Base-by-base conservation (phyloP, 2,797 vertebrate species). In the Sebastiscus albofasciatus region DNA sequence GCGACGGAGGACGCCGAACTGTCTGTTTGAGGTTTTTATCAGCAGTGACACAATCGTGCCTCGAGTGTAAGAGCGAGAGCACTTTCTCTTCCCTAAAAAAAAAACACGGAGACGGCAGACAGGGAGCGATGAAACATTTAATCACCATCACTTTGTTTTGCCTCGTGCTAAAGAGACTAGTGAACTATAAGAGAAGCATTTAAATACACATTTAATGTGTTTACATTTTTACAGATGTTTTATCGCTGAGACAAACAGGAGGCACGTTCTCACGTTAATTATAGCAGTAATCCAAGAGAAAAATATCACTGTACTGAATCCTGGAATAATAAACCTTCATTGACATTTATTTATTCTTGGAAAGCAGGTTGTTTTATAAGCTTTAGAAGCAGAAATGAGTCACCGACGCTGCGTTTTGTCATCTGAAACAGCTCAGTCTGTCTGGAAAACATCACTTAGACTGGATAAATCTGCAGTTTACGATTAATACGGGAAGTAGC, bases 11-110 rank as follows among this genome's bases (percentile, higher is more conserved):
- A 82, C 76, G 60, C 14, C 10, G 20, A 82, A 42, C 81, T 72
- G 83, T 75, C 87, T 79, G 68, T 83, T 29, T 64, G 73, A 87
- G 78, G 34, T 29, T 81, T 89, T 84, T 86, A 81, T 86, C 83
- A 72, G 59, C 62, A 4, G 33, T 60, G 83, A 86, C 81, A 69
- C 62, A n/a, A 77, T 65, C 75, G 60, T 68, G 82, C 84, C 82
- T 83, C 18, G 0, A 75, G 82, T 60, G 42, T 8, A 0, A 20
- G 55, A 73, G 42, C 4, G 2, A 26, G 56, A 75, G 49, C 54
- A 11, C 36, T 39, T 42, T 61, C 34, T 73, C 59, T 14, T 54
- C 33, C 18, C 14, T 3, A 13, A 60, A 12, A 64, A 74, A 16
- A 16, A 7, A 11, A 8, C 14, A 18, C 10, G 1, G 13, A 65